Base-by-base conservation (phyloP, 2,888 invertebrate species). In the Aphidoletes aphidimyza region DNA sequence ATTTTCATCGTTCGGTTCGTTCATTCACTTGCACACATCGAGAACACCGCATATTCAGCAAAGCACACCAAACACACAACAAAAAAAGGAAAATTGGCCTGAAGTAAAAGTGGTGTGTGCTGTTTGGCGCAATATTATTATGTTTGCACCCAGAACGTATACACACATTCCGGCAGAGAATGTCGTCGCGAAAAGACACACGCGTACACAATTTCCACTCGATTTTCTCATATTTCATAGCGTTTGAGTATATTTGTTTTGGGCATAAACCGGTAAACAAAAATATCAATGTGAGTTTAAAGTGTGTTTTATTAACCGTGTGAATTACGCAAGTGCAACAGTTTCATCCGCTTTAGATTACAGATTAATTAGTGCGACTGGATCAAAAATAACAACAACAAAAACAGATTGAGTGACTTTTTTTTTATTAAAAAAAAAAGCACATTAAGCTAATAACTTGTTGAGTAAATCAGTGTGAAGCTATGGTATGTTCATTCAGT, bases 151-250 rank as follows among this genome's bases (percentile, higher is more conserved):
- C 37, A n/a, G 81, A 81, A 37, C 81, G 37, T 37, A 81, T 37
- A 81, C 37, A 78, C 59, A 59, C 78, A 84, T 81, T 85, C 85
- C 83, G 85, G 47, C 83, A 85, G 30, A 47, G 85, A 84, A 84
- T 22, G 59, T 39, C 84, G 84, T 34, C 84, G 69, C 84, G 84
- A 69, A 69, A 84, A 69, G 84, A 69, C 84, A 45, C 81, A 11
- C 81, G 37, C 81, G 37, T 81, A 78, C 30, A 69, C 30, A 30
- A 30, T 69, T 69, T 69, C 69, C 30, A 69, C 69, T 30, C 34
- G 84, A 39, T 83, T 83, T 83, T 83, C n/a, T 47, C 26, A 83
- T 26, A 45, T 45, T 83, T 45, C 81, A n/a, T n/a, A 81, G 19
- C 37, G 22, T 22, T 81, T 81, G 11, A 34, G 6, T 54, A 54